phyloP scores from a whole-genome alignment of 2,797 vertebrate species.

The Crypturellus tataupa region DNA sequence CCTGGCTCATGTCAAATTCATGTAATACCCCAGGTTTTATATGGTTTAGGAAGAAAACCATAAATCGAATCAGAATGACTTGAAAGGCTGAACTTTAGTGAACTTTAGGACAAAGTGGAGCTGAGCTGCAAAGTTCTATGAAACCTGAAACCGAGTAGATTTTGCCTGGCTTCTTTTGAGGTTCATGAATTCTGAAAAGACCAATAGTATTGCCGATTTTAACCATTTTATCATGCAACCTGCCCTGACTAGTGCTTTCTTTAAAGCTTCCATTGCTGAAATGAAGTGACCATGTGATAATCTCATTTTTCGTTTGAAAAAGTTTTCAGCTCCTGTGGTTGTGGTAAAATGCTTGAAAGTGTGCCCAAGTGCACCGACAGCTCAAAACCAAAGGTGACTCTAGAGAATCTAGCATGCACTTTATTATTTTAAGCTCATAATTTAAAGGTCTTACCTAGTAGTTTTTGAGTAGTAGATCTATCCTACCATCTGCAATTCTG shows the following conservation, averaged over 20 bases:
- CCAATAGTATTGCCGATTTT: not conserved
- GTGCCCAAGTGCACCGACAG: not conserved
- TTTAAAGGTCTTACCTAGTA: not conserved
- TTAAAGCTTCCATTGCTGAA: not conserved
- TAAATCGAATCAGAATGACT: constrained; percentile 30
- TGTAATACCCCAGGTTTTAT: constrained; percentile 54
- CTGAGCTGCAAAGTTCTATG: constrained; percentile 36
- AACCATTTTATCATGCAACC: constrained; percentile 12
- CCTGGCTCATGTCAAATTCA: constrained; percentile 56
- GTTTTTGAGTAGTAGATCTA: not conserved
- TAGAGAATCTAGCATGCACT: not conserved
- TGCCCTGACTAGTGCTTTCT: constrained; percentile 12
- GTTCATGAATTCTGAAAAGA: constrained; percentile 34
- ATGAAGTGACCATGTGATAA: not conserved
- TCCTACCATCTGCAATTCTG: not conserved
- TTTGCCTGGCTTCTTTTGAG: constrained; percentile 45
- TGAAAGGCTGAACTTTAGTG: constrained; percentile 59
- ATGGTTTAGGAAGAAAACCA: not conserved
- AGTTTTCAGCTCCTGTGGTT: not conserved
- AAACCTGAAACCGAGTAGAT: constrained; percentile 46
- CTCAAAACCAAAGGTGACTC: constrained; percentile 5
- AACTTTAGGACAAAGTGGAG: constrained; percentile 50
- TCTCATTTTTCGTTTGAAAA: constrained; percentile 28
- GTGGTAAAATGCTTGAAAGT: not conserved
- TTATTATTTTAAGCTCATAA: not conserved